Base-by-base conservation (phyloP, 2,113 vertebrate genomes). In the Catharus bicknelli region DNA sequence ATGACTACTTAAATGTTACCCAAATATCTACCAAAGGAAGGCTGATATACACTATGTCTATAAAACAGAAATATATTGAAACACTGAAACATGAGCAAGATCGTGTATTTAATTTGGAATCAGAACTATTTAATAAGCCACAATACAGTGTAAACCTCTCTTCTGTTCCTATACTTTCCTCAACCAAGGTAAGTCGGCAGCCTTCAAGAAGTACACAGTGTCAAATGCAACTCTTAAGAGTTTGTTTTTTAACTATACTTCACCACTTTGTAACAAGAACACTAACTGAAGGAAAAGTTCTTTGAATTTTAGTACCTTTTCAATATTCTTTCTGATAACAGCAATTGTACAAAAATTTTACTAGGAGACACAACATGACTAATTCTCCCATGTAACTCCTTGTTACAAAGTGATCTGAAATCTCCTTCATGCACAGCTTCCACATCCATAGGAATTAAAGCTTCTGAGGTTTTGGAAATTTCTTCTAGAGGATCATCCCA, bases 311-410 rank as follows among this genome's bases (percentile, higher is more conserved):
- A 90, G 89, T 96, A 99, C 99, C 98, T 98, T 92, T 98, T 98
- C 57, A 99, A 95, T 67, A 96, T 93, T 25, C 78, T 34, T 95
- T 98, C 96, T 51, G 97, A 94, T 78, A 98, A 96, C 40, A 95
- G 69, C 85, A 98, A 94, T 21, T 97, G 99, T 32, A 99, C 94
- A 75, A 97, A 99, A 91, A 99, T 99, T 96, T 98, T 99, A 92
- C 98, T 98, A 25, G 99, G 99, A 51, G 99, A 99, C 40, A 97
- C 93, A 75, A 99, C 97, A 40, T 98, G 97, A 92, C 97, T 98
- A 79, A 99, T 97, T 84, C 93, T 95, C 36, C 98, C 98, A 94
- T 95, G 75, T 11, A 98, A 63, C 82, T 98, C 97, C 87, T 95
- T 96, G 36, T 97, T 93, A 73, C 66, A 90, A 54, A 97, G 75